Percentiles rank a stretch among this genome's conserved stretches.
phyloP scores from a whole-genome alignment of 1,140 invertebrate species.

The Papilio polytes region DNA sequence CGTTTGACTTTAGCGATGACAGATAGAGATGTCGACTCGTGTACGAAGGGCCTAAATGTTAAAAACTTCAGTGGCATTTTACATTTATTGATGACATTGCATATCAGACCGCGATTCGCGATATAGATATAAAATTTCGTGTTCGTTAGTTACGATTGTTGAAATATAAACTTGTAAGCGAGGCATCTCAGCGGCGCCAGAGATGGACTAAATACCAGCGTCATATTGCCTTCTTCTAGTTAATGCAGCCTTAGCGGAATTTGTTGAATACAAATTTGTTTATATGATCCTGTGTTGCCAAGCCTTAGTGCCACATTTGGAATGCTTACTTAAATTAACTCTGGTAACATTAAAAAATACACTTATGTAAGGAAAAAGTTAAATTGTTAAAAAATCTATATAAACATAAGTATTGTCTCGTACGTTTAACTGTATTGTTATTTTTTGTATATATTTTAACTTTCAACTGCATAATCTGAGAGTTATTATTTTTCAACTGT shows the following conservation, averaged over 20 bases:
- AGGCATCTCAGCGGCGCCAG: not conserved
- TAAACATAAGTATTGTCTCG: too few species aligned
- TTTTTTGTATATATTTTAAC: too few species aligned
- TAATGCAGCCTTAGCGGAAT: not conserved
- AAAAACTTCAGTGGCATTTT: not conserved
- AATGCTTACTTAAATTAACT: too few species aligned
- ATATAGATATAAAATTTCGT: not conserved
- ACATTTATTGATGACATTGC: not conserved
- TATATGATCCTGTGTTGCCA: not conserved
- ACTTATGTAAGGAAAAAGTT: too few species aligned
- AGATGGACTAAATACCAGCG: not conserved
- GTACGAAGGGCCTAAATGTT: too few species aligned
- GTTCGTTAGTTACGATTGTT: not conserved
- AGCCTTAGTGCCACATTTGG: not conserved
- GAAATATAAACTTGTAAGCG: constrained; percentile 3
- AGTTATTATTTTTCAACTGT: too few species aligned
- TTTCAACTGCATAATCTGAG: too few species aligned
- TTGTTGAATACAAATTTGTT: not conserved
- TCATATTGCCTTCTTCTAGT: not conserved
- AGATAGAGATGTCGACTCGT: too few species aligned
- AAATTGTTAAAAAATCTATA: too few species aligned
- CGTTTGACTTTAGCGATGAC: too few species aligned
- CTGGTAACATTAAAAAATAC: too few species aligned
- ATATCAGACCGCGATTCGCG: not conserved
- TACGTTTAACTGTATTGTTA: too few species aligned